Evolutionary conservation across 2,113 vertebrate genomes (phyloP).

Genomic region (Erythrocebus patas): DNA sequence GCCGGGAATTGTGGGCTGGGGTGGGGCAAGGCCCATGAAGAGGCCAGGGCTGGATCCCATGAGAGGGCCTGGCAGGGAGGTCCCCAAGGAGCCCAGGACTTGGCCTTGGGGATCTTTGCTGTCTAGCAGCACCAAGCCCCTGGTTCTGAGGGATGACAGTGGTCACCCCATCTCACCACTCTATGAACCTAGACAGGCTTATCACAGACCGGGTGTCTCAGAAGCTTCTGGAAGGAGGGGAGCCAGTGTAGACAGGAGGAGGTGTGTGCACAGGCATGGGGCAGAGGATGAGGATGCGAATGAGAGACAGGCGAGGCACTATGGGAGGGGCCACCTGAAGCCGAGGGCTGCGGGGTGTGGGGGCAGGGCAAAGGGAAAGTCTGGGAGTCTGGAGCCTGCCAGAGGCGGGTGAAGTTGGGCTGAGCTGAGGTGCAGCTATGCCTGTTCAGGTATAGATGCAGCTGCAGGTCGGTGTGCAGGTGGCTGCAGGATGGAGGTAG

Average conservation of each 20-base stretch:
- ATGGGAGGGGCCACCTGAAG: neutral
- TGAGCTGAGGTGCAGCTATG: neutral
- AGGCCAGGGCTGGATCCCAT: neutral
- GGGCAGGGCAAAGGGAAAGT: accelerated
- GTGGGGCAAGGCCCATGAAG: neutral
- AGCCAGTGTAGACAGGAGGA: neutral
- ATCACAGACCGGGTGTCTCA: neutral
- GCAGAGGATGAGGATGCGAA: neutral
- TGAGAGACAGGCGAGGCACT: neutral
- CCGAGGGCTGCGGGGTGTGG: neutral
- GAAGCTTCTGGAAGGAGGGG: neutral
- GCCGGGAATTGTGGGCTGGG: neutral
- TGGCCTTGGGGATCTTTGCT: neutral
- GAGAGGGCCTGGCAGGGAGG: neutral
- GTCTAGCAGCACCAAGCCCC: neutral
- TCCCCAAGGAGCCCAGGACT: neutral
- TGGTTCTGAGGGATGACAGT: neutral
- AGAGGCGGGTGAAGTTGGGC: neutral
- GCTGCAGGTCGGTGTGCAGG: neutral
- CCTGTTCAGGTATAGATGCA: neutral
- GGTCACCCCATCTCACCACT: neutral
- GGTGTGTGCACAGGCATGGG: neutral
- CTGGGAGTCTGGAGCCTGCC: neutral
- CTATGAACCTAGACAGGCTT: neutral
- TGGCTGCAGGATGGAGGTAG: no score